Evolutionary conservation across 2,888 invertebrate genomes (phyloP), one percentile per base, ranked within the genome.

Genomic region (Pterobdella sp.): DNA sequence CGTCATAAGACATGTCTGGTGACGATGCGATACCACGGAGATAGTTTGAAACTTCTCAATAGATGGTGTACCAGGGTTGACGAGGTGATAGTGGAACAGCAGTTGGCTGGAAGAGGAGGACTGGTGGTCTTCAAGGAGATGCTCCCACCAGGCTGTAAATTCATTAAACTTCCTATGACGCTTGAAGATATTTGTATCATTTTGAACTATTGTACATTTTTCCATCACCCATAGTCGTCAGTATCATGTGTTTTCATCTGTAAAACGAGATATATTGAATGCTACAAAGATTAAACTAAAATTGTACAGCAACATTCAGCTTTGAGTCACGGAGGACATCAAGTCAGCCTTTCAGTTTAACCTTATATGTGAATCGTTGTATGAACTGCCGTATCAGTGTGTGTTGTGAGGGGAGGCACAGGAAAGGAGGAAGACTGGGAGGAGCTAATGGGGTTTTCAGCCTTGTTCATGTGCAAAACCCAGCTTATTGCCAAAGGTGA

Each of bases 351-450:
- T 85, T 85, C 79, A 83, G 84, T 73, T 77, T 85, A 74, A 82
- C 83, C 1, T 77, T 85, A 73, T 84, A 83, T 77, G 78, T 85
- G 22, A 82, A 85, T 75, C 83, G 84, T 26, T 79, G 83, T 68
- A 78, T 82, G 73, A 82, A 84, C 79, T 80, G 81, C 66, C 80
- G 84, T 14, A 78, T 85, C 68, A 84, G 84, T 77, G 81, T 83
- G 0, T 85, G 85, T 76, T 85, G 85, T 78, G 84, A 85, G 76
- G 84, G 82, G 77, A 81, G 83, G 69, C 84, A 85, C 77, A 77
- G 76, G 10, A 77, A 77, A 14, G 84, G 84, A 0, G 77, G 79
- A 14, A 80, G 80, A 70, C 80, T 85, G 2, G 84, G 84, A 3
- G 84, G 84, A 0, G 80, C 80, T 67, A 79, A 80, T 76, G 84